Percentiles rank a stretch among this genome's conserved stretches.
phyloP scores from a whole-genome alignment of 2,113 vertebrate species.

The Illadopsis cleaveri region DNA sequence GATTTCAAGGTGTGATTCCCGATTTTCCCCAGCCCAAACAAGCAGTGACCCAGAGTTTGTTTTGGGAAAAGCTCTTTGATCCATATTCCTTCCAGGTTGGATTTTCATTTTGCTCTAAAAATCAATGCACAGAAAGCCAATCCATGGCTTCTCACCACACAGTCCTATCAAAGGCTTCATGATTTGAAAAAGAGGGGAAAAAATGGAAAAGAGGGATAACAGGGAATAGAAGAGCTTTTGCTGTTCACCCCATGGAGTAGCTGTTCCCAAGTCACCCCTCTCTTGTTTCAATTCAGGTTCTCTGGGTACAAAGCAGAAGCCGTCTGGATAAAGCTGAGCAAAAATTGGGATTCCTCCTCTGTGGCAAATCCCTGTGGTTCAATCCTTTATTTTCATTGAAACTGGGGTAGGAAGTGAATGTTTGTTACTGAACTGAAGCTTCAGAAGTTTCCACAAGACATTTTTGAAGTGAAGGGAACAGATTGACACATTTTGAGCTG shows the following conservation, averaged over 20 bases:
- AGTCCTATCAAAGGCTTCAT: background rate
- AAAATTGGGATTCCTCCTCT: background rate
- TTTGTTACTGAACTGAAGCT: constrained; percentile 15
- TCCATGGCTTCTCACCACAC: background rate
- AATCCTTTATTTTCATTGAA: background rate
- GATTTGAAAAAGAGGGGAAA: background rate
- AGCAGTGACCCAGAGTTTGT: background rate
- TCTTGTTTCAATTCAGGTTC: background rate
- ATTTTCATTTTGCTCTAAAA: background rate
- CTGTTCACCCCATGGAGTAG: background rate
- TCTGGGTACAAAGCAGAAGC: background rate
- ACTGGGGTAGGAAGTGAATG: background rate
- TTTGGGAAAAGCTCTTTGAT: background rate
- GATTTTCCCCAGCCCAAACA: background rate
- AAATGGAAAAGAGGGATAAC: background rate
- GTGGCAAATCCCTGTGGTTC: background rate
- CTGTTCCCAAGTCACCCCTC: background rate
- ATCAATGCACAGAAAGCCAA: background rate
- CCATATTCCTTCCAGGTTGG: background rate
- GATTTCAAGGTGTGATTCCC: background rate
- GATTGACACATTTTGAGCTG: background rate
- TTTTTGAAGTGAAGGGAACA: background rate
- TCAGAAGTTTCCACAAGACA: background rate
- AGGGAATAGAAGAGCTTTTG: background rate
- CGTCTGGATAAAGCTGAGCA: background rate